These are phyloP conservation scores for Scaptomyza graminum DNA, from an alignment of 1,140 invertebrate genomes.

Conservation along the genomic window DNA sequence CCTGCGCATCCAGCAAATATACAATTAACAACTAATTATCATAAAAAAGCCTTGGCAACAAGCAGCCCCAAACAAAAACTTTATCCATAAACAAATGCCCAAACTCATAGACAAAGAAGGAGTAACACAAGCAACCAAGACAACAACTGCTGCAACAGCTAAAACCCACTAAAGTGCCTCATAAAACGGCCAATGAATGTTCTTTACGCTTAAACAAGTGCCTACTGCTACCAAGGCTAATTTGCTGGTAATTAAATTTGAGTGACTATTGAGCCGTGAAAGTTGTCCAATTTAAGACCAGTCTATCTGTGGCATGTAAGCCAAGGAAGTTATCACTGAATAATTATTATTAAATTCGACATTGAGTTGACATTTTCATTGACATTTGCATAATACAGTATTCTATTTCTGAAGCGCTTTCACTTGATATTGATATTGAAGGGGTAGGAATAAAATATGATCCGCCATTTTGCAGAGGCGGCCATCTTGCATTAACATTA, in stretches of 20 bases:
- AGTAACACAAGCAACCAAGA: neutral
- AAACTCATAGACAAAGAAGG: neutral
- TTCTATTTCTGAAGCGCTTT: no score
- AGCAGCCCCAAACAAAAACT: constrained; percentile 11
- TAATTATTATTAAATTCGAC: no score
- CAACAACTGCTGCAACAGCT: neutral
- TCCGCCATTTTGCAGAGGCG: no score
- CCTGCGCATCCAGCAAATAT: constrained; percentile 23
- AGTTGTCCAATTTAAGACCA: constrained; percentile 13
- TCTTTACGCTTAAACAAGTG: neutral
- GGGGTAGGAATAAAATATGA: no score
- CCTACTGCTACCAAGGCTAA: constrained; percentile 13
- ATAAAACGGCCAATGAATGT: constrained; percentile 14
- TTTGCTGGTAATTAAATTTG: constrained; percentile 25
- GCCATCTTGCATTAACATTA: no score
- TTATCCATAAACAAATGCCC: constrained; percentile 21
- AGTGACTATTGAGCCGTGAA: constrained; percentile 15
- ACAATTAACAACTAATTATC: constrained; percentile 35
- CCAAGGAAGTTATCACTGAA: neutral
- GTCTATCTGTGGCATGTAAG: neutral
- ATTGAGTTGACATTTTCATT: no score
- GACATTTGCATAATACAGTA: no score
- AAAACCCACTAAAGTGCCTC: constrained; percentile 6
- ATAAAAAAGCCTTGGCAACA: constrained; percentile 25
- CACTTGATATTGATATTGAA: no score